A percentile compares a stretch with the other conserved stretches of the same genome.
Evolutionary conservation across 2,113 vertebrate species (phyloP).

Genomic region (Rhea pennata): DNA sequence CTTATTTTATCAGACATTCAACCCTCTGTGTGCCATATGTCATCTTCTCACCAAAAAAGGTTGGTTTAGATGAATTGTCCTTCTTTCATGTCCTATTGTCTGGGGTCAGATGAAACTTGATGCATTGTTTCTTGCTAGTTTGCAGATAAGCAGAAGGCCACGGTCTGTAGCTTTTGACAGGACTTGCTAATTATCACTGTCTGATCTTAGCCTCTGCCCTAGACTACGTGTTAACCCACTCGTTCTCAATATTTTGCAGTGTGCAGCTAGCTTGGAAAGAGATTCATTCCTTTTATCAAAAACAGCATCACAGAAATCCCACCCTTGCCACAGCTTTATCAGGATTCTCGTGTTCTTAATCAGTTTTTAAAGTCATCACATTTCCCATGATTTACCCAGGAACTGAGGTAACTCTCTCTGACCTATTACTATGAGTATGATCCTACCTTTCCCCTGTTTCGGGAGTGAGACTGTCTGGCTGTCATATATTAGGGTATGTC

Average conservation of each 20-base stretch:
- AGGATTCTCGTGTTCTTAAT: background rate
- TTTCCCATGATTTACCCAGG: background rate
- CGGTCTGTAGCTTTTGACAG: background rate
- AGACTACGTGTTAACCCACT: background rate
- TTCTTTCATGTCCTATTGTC: rapidly evolving
- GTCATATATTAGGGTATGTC: no score
- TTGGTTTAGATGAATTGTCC: background rate
- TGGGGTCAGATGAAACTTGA: background rate
- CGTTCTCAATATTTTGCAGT: background rate
- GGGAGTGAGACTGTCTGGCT: no score
- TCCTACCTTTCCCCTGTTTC: no score
- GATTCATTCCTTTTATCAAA: background rate
- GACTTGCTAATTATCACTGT: background rate
- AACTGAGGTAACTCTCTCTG: no score
- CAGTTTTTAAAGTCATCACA: background rate
- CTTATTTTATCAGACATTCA: background rate
- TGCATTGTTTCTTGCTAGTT: background rate
- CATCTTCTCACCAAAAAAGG: background rate
- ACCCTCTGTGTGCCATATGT: rapidly evolving
- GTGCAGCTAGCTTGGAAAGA: background rate
- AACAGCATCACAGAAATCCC: background rate
- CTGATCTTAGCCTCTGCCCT: background rate
- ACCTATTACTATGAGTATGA: no score
- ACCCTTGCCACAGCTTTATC: background rate
- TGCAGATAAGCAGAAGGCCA: background rate